Percentiles rank a stretch among this genome's conserved stretches.
Conservation (phyloP, 2,113 vertebrate species). For the Cephalopterus ornatus region DNA sequence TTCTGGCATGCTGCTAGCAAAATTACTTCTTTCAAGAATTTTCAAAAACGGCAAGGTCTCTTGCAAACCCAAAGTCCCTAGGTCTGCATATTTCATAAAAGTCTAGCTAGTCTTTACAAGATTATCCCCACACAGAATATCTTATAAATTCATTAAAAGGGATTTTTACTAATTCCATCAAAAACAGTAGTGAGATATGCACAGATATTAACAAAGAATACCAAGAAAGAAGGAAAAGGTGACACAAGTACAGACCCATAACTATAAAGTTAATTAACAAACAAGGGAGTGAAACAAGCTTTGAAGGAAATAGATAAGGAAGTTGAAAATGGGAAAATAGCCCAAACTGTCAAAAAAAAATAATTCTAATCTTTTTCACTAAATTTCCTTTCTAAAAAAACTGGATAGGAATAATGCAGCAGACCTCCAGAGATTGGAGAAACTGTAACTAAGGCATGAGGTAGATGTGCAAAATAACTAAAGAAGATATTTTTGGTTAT, state of each 20-base stretch:
- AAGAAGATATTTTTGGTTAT: background rate
- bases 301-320: background rate
- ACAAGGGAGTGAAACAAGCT: background rate
- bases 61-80: background rate
- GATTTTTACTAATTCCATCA: background rate
- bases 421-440: background rate
- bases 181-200: background rate
- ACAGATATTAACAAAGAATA: background rate
- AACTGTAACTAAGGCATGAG: background rate
- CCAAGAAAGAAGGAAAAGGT: background rate
- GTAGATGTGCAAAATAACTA: background rate
- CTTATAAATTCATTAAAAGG: slow-evolving; percentile 2
- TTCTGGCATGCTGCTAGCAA: background rate
- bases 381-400: background rate
- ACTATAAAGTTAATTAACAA: background rate
- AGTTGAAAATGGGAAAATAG: background rate
- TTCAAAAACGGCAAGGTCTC: background rate
- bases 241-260: background rate
- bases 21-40: background rate
- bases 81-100: background rate
- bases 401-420: background rate
- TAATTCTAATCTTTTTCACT: background rate
- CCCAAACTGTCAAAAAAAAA: background rate
- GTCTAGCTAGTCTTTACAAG: background rate
- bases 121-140: background rate